phyloP scores from a whole-genome alignment of 2,113 vertebrate genomes.

The Hemiprocne comata region DNA sequence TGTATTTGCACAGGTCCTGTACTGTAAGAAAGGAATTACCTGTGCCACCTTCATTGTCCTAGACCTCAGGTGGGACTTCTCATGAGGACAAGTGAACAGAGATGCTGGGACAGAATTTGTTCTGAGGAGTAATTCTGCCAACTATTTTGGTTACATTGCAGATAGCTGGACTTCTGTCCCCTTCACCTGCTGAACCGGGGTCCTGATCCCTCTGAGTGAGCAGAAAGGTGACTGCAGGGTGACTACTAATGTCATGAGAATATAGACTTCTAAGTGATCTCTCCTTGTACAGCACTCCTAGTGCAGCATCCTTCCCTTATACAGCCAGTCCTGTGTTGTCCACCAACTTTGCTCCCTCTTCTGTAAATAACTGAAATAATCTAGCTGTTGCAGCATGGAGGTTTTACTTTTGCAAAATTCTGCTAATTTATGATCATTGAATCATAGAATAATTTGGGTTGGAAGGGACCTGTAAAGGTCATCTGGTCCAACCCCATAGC shows the following conservation, averaged over 20 bases:
- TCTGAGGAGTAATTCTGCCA: too few species aligned
- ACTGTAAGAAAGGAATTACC: neutral
- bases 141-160: neutral
- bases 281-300: neutral
- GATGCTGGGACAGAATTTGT: neutral
- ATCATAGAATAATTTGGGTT: neutral
- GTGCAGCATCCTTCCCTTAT: neutral
- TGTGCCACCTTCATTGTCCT: neutral
- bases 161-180: neutral
- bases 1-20: fast-evolving
- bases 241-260: neutral
- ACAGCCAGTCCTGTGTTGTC: neutral
- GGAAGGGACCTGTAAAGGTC: neutral
- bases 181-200: neutral
- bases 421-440: neutral
- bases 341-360: neutral
- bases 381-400: neutral
- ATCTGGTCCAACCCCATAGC: neutral
- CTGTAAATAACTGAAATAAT: neutral
- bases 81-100: neutral
- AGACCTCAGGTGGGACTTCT: neutral
- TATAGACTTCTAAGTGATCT: neutral
- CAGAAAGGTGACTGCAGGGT: neutral
- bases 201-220: neutral
- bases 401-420: neutral